Evolutionary conservation across 1,140 invertebrate genomes (phyloP), one percentile per base, ranked within the genome.

Genomic region (Bombus impatiens): DNA sequence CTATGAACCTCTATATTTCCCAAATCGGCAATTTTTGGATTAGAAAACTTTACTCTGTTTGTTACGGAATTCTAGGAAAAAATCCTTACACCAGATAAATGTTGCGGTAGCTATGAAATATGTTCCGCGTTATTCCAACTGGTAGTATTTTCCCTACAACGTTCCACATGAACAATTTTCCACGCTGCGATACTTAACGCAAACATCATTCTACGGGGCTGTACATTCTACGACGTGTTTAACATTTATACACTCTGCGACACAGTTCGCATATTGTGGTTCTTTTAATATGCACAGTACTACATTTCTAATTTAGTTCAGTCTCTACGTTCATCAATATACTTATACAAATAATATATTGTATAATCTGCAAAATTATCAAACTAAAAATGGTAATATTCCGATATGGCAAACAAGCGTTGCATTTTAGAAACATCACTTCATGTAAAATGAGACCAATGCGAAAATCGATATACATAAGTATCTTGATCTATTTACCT

Each of bases 101-200:
- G 44, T 84, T 71, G 35, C 42, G n/a, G 47, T 15, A 74, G 47
- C 70, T 37, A n/a, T 74, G 84, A 85, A 81, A 81, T 81, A 81
- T 74, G 47, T 42, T n/a, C 28, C 13, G 57, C 65, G 32, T 79
- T 47, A 74, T 65, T 80, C 44, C 22, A 44, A 10, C 10, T n/a
- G 42, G 59, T 77, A 18, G 59, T 67, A 74, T 81, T 81, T 57
- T 32, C 67, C 76, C 57, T 59, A 18, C 72, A 70, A 86, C 62
- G 72, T 82, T 86, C 70, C 84, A 76, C 42, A n/a, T 53, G 72
- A 76, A 86, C 68, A 82, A 86, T 82, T 82, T 86, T 82, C 78
- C 84, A 57, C 57, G 42, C 35, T 67, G 59, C 84, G 57, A 79
- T 85, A 74, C 84, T 85, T 85, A 74, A 85, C 57, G 59, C 70